Evolutionary conservation across 2,113 vertebrate genomes (phyloP).

Genomic region (Albula goreensis): DNA sequence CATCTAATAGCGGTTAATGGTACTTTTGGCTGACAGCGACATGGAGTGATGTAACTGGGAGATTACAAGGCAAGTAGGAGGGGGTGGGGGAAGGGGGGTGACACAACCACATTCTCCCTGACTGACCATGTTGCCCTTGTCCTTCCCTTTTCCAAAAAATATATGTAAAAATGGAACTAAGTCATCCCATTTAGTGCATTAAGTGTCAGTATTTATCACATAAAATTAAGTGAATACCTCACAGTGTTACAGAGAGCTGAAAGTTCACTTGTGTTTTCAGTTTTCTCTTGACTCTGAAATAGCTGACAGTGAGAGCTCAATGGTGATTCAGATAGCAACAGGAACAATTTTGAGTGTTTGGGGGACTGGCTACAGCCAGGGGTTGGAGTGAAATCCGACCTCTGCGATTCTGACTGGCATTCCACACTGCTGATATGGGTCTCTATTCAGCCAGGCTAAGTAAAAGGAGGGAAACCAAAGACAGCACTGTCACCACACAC

Average conservation of each 20-base stretch:
- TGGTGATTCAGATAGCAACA: conserved; percentile 28
- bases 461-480: neutral
- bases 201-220: neutral
- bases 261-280: neutral
- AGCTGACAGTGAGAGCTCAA: conserved; percentile 16
- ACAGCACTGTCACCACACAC: neutral
- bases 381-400: conserved; percentile 23
- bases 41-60: conserved; percentile 47
- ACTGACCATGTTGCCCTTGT: neutral
- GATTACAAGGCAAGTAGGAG: conserved; percentile 15
- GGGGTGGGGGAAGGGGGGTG: neutral
- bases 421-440: conserved; percentile 1
- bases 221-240: neutral
- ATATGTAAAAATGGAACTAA: neutral
- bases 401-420: neutral
- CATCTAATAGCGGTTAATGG: conserved; percentile 60
- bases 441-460: neutral
- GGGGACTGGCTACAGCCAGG: conserved; percentile 13
- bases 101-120: neutral
- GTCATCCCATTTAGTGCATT: neutral
- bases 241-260: neutral
- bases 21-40: conserved; percentile 60
- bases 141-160: neutral
- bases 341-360: conserved; percentile 25
- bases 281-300: conserved; percentile 23